These are phyloP conservation scores for Ivindomyrus marchei DNA, from an alignment of 2,113 vertebrate species.

Conservation along the genomic window DNA sequence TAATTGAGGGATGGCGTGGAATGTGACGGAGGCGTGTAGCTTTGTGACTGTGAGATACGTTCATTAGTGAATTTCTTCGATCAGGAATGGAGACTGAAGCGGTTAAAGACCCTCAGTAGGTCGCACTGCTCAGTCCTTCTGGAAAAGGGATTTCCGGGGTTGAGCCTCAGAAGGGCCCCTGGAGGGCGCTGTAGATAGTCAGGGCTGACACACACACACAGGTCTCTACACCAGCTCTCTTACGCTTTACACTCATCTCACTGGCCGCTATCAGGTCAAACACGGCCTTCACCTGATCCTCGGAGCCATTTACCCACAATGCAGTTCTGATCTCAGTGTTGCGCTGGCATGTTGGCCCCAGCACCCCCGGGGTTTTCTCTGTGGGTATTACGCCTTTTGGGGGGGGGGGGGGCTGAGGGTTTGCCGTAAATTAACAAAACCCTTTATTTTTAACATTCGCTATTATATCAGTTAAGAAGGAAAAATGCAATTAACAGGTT, in stretches of 20 bases:
- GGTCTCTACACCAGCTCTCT: neutral
- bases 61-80: neutral
- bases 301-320: neutral
- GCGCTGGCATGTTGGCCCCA: neutral
- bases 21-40: conserved; percentile 49
- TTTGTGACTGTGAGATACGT: conserved; percentile 48
- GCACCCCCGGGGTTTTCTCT: neutral
- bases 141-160: neutral
- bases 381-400: neutral
- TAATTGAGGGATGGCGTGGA: conserved; percentile 55
- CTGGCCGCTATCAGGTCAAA: neutral
- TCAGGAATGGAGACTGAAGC: neutral
- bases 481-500: conserved; percentile 20
- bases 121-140: neutral
- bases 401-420: conserved; percentile 19
- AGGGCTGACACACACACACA: neutral
- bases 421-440: conserved; percentile 18
- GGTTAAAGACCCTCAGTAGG: neutral
- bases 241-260: neutral
- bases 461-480: conserved; percentile 45
- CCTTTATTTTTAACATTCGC: conserved; percentile 42
- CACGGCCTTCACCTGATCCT: neutral
- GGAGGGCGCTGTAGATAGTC: neutral
- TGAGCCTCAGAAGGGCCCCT: neutral
- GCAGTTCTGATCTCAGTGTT: neutral